These are phyloP conservation scores for Pomacea canaliculata DNA, from an alignment of 2,888 invertebrate species.

Conservation along the genomic window DNA sequence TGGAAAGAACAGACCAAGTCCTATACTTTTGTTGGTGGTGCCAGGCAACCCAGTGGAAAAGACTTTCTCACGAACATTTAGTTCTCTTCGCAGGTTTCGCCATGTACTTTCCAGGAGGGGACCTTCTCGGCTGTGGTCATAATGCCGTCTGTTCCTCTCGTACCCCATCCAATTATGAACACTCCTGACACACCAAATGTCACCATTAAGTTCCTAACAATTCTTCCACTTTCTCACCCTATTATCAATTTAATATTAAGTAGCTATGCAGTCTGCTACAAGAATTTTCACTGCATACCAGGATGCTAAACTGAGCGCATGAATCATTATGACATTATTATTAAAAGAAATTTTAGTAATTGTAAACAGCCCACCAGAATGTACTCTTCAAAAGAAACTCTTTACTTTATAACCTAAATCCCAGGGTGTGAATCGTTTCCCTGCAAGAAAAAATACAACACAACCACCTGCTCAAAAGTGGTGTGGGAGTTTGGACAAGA, in stretches of 20 bases:
- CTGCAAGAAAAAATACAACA: no score
- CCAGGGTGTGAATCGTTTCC: no score
- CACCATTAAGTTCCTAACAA: slow-evolving; percentile 16
- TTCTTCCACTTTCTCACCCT: neutral
- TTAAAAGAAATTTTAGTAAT: no score
- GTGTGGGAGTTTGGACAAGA: no score
- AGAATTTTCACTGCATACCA: neutral
- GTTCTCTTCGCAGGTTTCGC: slow-evolving; percentile 44
- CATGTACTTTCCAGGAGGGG: slow-evolving; percentile 47
- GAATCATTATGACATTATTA: no score
- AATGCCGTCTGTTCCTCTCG: slow-evolving; percentile 47
- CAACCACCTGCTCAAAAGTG: no score
- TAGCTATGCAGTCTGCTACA: neutral
- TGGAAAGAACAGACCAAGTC: no score
- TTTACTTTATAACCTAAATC: no score
- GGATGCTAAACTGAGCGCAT: no score
- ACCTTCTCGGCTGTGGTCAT: slow-evolving; percentile 56
- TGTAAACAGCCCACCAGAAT: no score
- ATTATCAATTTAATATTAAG: neutral
- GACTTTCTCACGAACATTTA: slow-evolving; percentile 34
- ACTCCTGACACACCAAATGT: slow-evolving; percentile 36
- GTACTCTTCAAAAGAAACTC: no score
- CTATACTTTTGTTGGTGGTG: no score
- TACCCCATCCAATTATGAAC: slow-evolving; percentile 48
- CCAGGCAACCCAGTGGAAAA: neutral